A percentile compares a stretch with the other conserved stretches of the same genome.
These are phyloP conservation scores for Oceanodroma tethys DNA, from an alignment of 2,113 vertebrate genomes.

Conservation along the genomic window DNA sequence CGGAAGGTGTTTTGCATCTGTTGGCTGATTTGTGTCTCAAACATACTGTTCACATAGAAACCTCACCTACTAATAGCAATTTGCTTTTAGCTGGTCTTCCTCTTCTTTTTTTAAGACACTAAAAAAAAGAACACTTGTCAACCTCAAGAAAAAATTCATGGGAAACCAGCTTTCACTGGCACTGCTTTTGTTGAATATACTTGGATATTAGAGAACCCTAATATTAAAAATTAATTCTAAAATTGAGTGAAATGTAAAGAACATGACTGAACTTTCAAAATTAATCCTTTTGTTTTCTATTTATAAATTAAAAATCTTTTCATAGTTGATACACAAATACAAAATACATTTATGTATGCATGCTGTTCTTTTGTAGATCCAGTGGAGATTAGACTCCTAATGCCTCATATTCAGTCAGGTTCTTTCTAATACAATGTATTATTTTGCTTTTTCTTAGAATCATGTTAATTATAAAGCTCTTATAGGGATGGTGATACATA, in stretches of 20 bases:
- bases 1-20: rapidly evolving
- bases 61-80: neutral
- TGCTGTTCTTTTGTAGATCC: neutral
- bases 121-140: neutral
- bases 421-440: neutral
- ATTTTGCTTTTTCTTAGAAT: neutral
- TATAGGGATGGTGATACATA: neutral
- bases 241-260: neutral
- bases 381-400: neutral
- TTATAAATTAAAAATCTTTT: neutral
- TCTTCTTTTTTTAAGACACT: neutral
- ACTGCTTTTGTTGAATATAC: neutral
- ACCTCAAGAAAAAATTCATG: neutral
- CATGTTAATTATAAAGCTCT: neutral
- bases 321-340: neutral
- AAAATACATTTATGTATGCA: neutral
- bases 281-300: neutral
- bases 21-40: neutral
- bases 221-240: neutral
- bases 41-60: neutral
- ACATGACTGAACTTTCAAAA: neutral
- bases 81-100: neutral
- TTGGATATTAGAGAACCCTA: neutral
- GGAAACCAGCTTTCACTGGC: neutral
- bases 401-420: neutral